Conservation (phyloP, 2,113 vertebrate genomes). For the Phalacrocorax aristotelis region DNA sequence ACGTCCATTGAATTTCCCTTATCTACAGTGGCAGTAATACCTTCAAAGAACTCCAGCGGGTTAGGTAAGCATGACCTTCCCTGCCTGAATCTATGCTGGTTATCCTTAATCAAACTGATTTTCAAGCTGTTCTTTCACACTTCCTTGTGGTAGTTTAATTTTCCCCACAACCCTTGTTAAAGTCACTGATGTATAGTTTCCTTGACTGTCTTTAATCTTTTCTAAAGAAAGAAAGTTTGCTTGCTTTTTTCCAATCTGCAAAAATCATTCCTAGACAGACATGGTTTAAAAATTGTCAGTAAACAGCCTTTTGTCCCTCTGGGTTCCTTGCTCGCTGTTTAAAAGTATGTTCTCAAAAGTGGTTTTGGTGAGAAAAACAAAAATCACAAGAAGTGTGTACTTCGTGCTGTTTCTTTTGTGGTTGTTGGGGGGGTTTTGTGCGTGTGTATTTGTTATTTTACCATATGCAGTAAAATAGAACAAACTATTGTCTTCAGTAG, state of each 20-base stretch:
- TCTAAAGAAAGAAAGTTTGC: neutral
- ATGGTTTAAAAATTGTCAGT: neutral
- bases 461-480: neutral
- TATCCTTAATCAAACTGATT: conserved; percentile 59
- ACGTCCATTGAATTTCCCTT: neutral
- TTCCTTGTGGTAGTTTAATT: conserved; percentile 26
- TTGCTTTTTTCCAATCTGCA: neutral
- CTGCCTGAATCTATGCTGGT: conserved; percentile 7
- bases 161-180: neutral
- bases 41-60: conserved; percentile 34
- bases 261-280: neutral
- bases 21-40: neutral
- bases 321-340: neutral
- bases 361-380: neutral
- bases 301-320: neutral
- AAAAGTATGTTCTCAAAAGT: neutral
- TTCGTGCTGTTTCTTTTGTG: neutral
- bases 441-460: neutral
- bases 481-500: neutral
- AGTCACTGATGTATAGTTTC: neutral
- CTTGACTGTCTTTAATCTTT: neutral
- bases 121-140: conserved; percentile 57
- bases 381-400: neutral
- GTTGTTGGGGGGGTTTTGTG: rapidly evolving
- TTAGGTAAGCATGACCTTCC: conserved; percentile 40